A percentile compares a stretch with the other conserved stretches of the same genome.
Evolutionary conservation across 2,113 vertebrate genomes (phyloP).

Genomic region (Istiophorus platypterus): DNA sequence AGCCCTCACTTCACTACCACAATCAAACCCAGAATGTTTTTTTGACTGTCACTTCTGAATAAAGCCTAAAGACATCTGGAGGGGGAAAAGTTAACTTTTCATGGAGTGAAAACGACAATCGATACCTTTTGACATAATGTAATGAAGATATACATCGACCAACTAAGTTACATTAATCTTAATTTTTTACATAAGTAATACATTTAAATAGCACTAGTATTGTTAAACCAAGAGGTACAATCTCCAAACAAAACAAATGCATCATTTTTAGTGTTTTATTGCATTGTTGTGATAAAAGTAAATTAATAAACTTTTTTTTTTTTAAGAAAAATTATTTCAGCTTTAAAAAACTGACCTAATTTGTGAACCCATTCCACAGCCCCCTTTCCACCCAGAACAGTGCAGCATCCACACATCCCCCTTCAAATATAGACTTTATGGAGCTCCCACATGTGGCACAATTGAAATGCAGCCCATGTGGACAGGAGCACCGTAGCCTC

Average conservation of each 20-base stretch:
- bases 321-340: neutral
- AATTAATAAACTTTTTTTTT: too few species aligned
- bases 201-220: neutral
- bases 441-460: neutral
- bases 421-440: slow-evolving; percentile 1
- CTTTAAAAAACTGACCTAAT: neutral
- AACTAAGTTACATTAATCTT: neutral
- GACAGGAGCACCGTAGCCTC: neutral
- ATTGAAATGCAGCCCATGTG: slow-evolving; percentile 44
- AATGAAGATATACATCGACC: slow-evolving; percentile 14
- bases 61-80: slow-evolving; percentile 9
- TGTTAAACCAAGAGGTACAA: neutral
- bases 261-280: neutral
- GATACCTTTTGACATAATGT: neutral
- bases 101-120: neutral
- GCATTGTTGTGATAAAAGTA: neutral
- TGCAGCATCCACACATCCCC: neutral
- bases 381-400: neutral
- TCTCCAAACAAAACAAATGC: neutral
- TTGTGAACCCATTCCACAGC: neutral
- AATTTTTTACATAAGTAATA: neutral
- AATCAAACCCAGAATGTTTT: slow-evolving; percentile 26
- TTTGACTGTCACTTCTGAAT: slow-evolving; percentile 12
- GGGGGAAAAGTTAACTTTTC: neutral
- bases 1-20: slow-evolving; percentile 17